Conservation (phyloP, 1,140 invertebrate genomes). For the Lysiphlebus fabarum region DNA sequence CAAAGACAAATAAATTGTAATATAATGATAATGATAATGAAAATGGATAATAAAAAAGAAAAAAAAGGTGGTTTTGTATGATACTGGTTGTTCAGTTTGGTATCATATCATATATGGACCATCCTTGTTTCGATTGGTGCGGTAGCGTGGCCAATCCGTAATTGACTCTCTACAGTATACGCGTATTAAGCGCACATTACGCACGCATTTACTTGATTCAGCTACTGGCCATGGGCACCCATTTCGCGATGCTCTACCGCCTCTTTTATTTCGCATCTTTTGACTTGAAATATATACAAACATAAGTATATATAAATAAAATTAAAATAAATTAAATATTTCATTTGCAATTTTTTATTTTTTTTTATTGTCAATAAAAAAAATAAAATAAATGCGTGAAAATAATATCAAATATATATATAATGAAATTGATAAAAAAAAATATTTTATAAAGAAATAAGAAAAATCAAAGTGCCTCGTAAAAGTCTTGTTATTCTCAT, state of each 20-base stretch:
- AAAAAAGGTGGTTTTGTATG: not conserved
- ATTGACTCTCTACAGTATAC: constrained; percentile 19
- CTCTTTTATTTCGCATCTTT: not conserved
- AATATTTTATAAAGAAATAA: not conserved
- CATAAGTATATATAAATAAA: not conserved
- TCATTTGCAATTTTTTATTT: no score
- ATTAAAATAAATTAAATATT: no score
- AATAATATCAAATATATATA: no score
- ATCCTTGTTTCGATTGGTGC: constrained; percentile 14
- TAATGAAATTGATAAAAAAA: not conserved
- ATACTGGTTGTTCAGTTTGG: constrained; percentile 3
- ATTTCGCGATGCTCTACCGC: constrained; percentile 6
- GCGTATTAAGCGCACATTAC: constrained; percentile 20
- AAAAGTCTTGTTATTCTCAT: constrained; percentile 8
- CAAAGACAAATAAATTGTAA: not conserved
- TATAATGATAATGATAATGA: not conserved
- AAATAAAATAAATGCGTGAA: no score
- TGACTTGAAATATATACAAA: not conserved
- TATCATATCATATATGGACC: not conserved
- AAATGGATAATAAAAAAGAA: not conserved
- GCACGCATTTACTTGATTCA: constrained; percentile 16
- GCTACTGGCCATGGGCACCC: constrained; percentile 4
- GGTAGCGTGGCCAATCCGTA: constrained; percentile 21
- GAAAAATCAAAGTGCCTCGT: constrained; percentile 7
- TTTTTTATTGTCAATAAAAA: no score